These are phyloP conservation scores for Operophtera brumata DNA, from an alignment of 2,888 invertebrate species.

Conservation along the genomic window DNA sequence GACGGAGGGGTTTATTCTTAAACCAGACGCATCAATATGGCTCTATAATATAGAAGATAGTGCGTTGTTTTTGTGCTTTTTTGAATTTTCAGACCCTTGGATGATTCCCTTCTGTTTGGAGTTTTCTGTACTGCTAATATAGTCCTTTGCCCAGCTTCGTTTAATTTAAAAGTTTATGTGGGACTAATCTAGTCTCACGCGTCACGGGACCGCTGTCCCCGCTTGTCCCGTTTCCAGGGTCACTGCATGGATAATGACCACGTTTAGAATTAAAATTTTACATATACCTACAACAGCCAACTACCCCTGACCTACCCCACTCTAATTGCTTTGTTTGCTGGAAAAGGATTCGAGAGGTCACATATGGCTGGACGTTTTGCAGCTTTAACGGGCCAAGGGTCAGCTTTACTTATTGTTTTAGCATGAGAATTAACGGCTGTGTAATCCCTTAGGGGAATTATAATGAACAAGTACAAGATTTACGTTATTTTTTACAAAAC, in stretches of 20 bases:
- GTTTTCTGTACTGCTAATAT: background rate
- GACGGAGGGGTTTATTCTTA: too few relatives aligned
- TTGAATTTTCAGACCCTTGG: slow-evolving; percentile 20
- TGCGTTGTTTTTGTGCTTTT: too few relatives aligned
- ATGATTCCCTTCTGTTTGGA: background rate
- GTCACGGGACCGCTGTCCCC: slow-evolving; percentile 52
- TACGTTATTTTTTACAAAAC: background rate
- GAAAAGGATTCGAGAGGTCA: slow-evolving; percentile 43
- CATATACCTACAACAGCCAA: slow-evolving; percentile 30
- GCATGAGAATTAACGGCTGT: slow-evolving; percentile 43
- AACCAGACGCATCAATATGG: too few relatives aligned
- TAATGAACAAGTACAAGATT: slow-evolving; percentile 26
- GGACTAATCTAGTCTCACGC: slow-evolving; percentile 57
- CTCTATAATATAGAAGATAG: too few relatives aligned
- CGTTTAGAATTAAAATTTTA: slow-evolving; percentile 57
- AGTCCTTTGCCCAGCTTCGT: slow-evolving; percentile 30
- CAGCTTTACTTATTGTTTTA: slow-evolving; percentile 51
- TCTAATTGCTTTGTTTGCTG: slow-evolving; percentile 18
- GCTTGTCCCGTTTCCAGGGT: slow-evolving; percentile 41
- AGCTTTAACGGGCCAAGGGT: slow-evolving; percentile 36
- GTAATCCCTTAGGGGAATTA: slow-evolving; percentile 35
- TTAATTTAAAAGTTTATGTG: slow-evolving; percentile 66
- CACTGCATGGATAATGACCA: slow-evolving; percentile 57
- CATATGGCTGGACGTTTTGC: slow-evolving; percentile 20
- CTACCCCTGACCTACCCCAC: slow-evolving; percentile 24